Evolutionary conservation across 2,113 vertebrate genomes (phyloP), one percentile per base, ranked within the genome.

Genomic region (Paramisgurnus dabryanus): DNA sequence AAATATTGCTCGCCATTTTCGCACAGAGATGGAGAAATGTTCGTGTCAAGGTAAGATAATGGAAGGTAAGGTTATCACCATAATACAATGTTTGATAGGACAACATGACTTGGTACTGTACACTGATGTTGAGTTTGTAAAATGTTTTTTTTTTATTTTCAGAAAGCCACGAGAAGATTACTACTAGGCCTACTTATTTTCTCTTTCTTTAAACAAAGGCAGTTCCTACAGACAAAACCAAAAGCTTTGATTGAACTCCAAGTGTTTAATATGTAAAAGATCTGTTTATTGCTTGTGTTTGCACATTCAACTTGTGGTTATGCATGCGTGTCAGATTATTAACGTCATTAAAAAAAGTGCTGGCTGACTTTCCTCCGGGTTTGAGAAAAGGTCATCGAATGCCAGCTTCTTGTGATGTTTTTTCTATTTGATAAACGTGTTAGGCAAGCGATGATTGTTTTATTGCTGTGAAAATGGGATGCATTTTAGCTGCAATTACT

Each of bases 331-430:
- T 61, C 49, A 17, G 13, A 67, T 67, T 13, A 18, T 68, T 64
- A 49, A 40, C 55, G 63, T 70, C 22, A 79, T 61, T 70, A 79
- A 64, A 79, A 41, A 79, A 5, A 34, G 47, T 0, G 15, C 47
- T 71, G 49, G 45, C 17, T 22, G 43, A 63, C 17, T 71, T 70
- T 43, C 34, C 13, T 0, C 65, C 40, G 67, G 57, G 67, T 71
- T 79, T 55, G 60, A 12, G n/a, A 8, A 8, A 27, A 61, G 77
- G 76, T 78, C 78, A 79, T 4, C 34, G 22, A 79, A 60, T 53
- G 55, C 39, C 77, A 69, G 18, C 40, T 49, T 13, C 43, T 47
- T 40, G 18, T 39, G 13, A 3, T 61, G 11, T 45, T 49, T 0
- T 27, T 61, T 66, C 15, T 17, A 39, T 6, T 63, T 40, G 11